Conservation (phyloP, 53 echinoderm and acorn worm genomes). For the Apostichopus leukothele region DNA sequence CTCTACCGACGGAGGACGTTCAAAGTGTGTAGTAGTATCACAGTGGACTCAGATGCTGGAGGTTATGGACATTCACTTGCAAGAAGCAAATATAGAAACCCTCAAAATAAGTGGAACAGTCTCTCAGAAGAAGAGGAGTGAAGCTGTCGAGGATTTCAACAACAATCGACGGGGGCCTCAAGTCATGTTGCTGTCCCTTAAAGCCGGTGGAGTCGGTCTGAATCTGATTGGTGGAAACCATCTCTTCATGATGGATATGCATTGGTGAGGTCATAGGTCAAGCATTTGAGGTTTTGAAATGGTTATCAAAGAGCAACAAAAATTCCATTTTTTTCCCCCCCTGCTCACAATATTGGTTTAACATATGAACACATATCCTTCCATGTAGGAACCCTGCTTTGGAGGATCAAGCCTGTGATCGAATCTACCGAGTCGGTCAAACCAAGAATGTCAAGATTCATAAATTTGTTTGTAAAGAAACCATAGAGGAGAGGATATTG, state of each 20-base stretch:
- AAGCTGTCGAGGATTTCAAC: slow-evolving; percentile 92
- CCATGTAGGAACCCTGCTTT: slow-evolving; percentile 85
- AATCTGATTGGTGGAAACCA: slow-evolving; percentile 97
- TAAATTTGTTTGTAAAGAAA: slow-evolving; percentile 91
- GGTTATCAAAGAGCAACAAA: slow-evolving; percentile 52
- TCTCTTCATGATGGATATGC: slow-evolving; percentile 92
- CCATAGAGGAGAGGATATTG: slow-evolving; percentile 83
- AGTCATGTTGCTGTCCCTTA: slow-evolving; percentile 89
- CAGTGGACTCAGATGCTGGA: slow-evolving; percentile 99
- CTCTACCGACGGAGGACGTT: slow-evolving; percentile 47
- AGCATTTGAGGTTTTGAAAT: slow-evolving; percentile 9
- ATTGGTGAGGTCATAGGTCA: slow-evolving; percentile 65
- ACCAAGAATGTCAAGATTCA: slow-evolving; percentile 82
- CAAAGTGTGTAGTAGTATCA: slow-evolving; percentile 88
- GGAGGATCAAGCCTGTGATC: slow-evolving; percentile 95
- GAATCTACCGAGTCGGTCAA: slow-evolving; percentile 88
- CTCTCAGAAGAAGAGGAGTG: slow-evolving; percentile 83
- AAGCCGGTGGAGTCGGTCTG: slow-evolving; percentile 92
- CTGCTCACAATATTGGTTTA: slow-evolving; percentile 18
- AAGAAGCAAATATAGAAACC: slow-evolving; percentile 60
- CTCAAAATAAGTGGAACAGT: slow-evolving; percentile 82
- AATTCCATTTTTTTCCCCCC: slow-evolving; percentile 64
- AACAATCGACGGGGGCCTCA: slow-evolving; percentile 67
- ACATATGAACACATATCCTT: not conserved
- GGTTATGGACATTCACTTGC: slow-evolving; percentile 72